Base-by-base conservation (phyloP, 2,797 vertebrate genomes). In the Pagetopsis macropterus region DNA sequence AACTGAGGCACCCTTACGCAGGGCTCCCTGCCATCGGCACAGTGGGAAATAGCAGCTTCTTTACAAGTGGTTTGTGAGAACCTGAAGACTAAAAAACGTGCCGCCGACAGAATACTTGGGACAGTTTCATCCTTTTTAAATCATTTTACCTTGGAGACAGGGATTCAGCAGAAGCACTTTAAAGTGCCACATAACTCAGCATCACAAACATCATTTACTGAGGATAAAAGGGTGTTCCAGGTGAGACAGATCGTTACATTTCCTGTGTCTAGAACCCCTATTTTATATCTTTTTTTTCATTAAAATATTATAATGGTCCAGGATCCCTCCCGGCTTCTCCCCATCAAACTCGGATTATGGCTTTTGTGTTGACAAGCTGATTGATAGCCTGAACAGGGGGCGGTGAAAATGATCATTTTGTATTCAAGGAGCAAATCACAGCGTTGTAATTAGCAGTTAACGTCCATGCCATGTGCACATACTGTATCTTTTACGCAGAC, bases 371-470 rank as follows among this genome's bases (percentile, higher is more conserved):
- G 91, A 86, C 89, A 86, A 79, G 60, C 44, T 88, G 88, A 91
- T 85, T 87, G 82, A 89, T 83, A 45, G 75, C 72, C 65, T 17
- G 48, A 69, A 67, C 79, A 78, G 68, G 67, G 79, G 75, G 68
- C 74, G 84, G 74, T 58, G 72, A 88, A 85, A 85, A 89, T 80
- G 17, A 82, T 84, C 60, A 77, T 83, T 88, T 78, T 78, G 64
- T 69, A 84, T 89, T 88, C 85, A 72, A 49, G 67, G 76, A 70
- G 66, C 50, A 75, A 89, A 88, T 82, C 67, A 69, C 75, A 13
- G 72, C 13, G 7, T 82, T 40, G 68, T 86, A 87, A 92, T 92
- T 91, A 91, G 82, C 76, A 57, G 63, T 86, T 84, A 76, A 78
- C 19, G 11, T 78, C 79, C 68, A n/a, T 45, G 75, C 62, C 49